A percentile compares a stretch with the other conserved stretches of the same genome.
phyloP scores from a whole-genome alignment of 1,140 invertebrate genomes.

The Nymphalis io region DNA sequence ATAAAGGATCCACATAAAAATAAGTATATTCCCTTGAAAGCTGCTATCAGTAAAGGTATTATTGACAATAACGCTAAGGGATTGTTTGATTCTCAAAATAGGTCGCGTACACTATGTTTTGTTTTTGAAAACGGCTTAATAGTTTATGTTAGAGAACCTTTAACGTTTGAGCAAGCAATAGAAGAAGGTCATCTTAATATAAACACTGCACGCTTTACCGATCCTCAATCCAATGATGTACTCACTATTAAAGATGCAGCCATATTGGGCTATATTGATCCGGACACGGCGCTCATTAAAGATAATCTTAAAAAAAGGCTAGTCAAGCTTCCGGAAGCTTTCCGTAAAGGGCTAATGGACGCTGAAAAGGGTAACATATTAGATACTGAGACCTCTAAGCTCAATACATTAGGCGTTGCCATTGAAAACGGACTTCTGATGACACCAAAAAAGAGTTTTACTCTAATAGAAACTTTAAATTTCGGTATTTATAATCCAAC shows the following conservation, averaged over 20 bases:
- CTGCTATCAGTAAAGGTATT: slow-evolving; percentile 86
- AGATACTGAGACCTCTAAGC: slow-evolving; percentile 89
- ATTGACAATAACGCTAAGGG: slow-evolving; percentile 85
- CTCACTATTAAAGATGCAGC: slow-evolving; percentile 93
- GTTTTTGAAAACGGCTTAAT: slow-evolving; percentile 87
- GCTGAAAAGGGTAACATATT: slow-evolving; percentile 91
- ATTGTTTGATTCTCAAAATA: slow-evolving; percentile 85
- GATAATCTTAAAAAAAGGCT: slow-evolving; percentile 90
- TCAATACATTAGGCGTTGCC: slow-evolving; percentile 87
- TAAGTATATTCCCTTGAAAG: slow-evolving; percentile 86
- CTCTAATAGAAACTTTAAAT: slow-evolving; percentile 90
- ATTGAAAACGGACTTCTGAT: slow-evolving; percentile 88
- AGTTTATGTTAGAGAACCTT: slow-evolving; percentile 86
- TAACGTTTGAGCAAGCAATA: slow-evolving; percentile 89
- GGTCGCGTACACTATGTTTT: slow-evolving; percentile 84
- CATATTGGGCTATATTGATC: slow-evolving; percentile 90
- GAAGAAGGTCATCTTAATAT: slow-evolving; percentile 87
- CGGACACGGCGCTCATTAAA: slow-evolving; percentile 93
- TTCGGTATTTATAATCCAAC: slow-evolving; percentile 91
- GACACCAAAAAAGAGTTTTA: slow-evolving; percentile 88
- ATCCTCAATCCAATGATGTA: slow-evolving; percentile 85
- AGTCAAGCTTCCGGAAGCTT: slow-evolving; percentile 92
- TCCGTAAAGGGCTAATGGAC: slow-evolving; percentile 92
- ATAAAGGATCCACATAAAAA: slow-evolving; percentile 89
- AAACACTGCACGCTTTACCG: slow-evolving; percentile 87